A percentile compares a stretch with the other conserved stretches of the same genome.
Conservation (phyloP, 2,888 invertebrate genomes). For the Drosophila engyochracea region DNA sequence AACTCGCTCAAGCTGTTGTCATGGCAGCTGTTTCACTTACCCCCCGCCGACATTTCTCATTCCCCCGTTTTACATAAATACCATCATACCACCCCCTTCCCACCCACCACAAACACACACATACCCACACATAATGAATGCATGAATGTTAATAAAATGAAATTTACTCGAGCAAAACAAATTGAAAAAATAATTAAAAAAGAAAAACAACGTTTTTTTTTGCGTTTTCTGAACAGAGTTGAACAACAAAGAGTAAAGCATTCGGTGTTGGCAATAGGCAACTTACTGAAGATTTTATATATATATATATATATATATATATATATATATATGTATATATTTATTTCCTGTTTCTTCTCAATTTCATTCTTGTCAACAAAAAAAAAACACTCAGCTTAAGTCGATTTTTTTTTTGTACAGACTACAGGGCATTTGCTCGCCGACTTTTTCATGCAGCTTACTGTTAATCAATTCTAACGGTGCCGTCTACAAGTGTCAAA, state of each 20-base stretch:
- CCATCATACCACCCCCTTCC: neutral
- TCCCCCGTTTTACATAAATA: neutral
- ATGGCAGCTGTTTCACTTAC: conserved; percentile 34
- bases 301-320: neutral
- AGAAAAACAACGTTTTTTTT: neutral
- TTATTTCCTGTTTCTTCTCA: neutral
- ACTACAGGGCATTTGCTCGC: conserved; percentile 3
- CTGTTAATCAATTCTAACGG: conserved; percentile 64
- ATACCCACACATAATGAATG: conserved; percentile 4
- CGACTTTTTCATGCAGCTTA: conserved; percentile 28
- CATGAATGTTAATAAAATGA: conserved; percentile 56
- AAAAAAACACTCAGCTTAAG: neutral
- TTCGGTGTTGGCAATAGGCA: neutral
- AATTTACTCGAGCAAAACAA: conserved; percentile 52
- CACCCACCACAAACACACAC: neutral
- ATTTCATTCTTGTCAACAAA: neutral
- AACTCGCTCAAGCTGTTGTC: conserved; percentile 49
- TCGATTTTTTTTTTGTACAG: neutral
- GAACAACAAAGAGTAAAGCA: neutral
- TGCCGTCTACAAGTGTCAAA: conserved; percentile 41
- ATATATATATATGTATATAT: neutral
- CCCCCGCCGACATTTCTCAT: neutral
- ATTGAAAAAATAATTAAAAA: conserved; percentile 26
- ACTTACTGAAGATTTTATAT: neutral
- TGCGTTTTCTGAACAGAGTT: neutral